Evolutionary conservation across 2,797 vertebrate species (phyloP).

Genomic region (Molothrus aeneus): DNA sequence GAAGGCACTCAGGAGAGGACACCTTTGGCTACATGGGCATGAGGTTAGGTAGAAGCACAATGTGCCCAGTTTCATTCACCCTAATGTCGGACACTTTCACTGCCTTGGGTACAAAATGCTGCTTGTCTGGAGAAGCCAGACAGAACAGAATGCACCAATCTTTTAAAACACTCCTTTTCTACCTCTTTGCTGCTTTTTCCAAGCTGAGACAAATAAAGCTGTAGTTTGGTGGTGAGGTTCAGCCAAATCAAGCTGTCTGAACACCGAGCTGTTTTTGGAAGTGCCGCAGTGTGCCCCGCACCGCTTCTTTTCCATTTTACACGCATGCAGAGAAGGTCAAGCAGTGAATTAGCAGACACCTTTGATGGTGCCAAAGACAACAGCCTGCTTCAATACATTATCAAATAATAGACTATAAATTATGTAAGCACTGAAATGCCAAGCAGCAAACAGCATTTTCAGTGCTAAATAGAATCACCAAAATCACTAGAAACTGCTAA

Average conservation of each 20-base stretch:
- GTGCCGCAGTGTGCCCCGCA: neutral
- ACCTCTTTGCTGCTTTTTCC: neutral
- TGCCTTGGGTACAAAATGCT: neutral
- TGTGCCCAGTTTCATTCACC: neutral
- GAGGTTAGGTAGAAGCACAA: neutral
- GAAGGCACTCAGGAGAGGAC: neutral
- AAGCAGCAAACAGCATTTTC: conserved; percentile 41
- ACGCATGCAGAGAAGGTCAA: conserved; percentile 48
- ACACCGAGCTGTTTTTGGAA: neutral
- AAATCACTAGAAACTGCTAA: conserved; percentile 30
- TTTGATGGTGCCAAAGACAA: conserved; percentile 60
- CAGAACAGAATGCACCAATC: neutral
- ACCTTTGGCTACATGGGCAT: neutral
- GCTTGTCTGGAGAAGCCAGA: neutral
- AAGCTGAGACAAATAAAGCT: neutral
- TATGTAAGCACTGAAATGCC: conserved; percentile 62
- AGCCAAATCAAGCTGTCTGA: neutral
- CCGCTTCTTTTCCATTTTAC: conserved; percentile 17
- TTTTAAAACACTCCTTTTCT: neutral
- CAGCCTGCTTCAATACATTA: conserved; percentile 45
- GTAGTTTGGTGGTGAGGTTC: neutral
- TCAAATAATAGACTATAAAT: conserved; percentile 62
- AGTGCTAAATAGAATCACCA: conserved; percentile 29
- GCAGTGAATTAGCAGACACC: conserved; percentile 49
- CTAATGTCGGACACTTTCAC: neutral